Evolutionary conservation across 1,140 invertebrate genomes (phyloP).

Genomic region (Drosophila fuyamai): DNA sequence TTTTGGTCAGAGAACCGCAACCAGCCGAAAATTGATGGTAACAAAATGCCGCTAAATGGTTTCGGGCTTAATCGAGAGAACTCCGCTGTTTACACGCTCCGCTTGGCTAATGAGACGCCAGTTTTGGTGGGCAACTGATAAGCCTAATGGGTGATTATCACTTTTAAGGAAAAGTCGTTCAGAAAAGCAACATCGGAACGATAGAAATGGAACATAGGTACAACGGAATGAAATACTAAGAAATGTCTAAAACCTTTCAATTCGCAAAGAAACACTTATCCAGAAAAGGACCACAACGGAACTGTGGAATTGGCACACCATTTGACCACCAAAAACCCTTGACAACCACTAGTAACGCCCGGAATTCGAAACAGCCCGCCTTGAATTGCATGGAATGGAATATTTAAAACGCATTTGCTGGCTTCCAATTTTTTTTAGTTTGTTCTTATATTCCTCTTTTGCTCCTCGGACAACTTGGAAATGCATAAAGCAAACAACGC

Average conservation of each 20-base stretch:
- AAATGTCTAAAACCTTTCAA: background rate
- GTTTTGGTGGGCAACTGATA: constrained; percentile 27
- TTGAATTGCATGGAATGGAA: constrained; percentile 65
- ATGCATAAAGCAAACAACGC: constrained; percentile 75
- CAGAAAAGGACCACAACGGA: background rate
- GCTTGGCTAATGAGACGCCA: constrained; percentile 69
- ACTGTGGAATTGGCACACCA: background rate
- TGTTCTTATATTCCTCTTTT: background rate
- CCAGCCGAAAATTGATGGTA: constrained; percentile 58
- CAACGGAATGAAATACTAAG: background rate
- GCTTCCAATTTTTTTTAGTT: constrained; percentile 12
- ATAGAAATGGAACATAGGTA: background rate
- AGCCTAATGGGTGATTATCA: constrained; percentile 35
- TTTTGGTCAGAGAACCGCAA: constrained; percentile 52
- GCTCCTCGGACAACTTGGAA: constrained; percentile 48
- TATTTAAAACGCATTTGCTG: constrained; percentile 74
- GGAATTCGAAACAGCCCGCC: constrained; percentile 36
- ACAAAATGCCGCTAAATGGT: constrained; percentile 80
- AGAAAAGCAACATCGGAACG: background rate
- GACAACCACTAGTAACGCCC: constrained; percentile 7
- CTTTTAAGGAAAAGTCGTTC: background rate
- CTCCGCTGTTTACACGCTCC: constrained; percentile 79
- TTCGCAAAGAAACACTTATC: background rate
- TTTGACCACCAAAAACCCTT: background rate
- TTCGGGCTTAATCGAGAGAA: constrained; percentile 60